Evolutionary conservation across 64 coral and sea anemone species (phyloP), one percentile per base, ranked within the genome.

Genomic region (Hydrozoanthus tunicans): DNA sequence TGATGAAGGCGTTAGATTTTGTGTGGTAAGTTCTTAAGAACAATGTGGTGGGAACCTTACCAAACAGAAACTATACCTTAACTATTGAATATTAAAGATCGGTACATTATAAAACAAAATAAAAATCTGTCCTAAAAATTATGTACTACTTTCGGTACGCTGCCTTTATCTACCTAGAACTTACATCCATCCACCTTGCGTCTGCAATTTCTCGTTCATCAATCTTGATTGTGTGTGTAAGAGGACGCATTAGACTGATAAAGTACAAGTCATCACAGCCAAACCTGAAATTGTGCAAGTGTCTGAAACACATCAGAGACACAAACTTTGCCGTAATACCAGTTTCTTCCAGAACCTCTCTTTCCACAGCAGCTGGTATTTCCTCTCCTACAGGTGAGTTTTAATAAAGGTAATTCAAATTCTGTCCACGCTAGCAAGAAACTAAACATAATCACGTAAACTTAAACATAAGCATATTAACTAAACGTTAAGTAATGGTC

Each of bases 111-210:
- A 43, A 2, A 43, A 43, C 32, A 43, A 43, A 43, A 43, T 43
- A 43, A 0, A 43, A 43, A 43, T 43, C 32, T 43, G 32, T 43
- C 32, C 32, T 1, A 43, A 43, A 43, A 43, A 43, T 43, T 43
- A 43, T 43, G 32, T 43, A 43, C 32, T 43, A 43, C 32, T 2
- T 1, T 43, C 32, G 32, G 32, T 43, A 43, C 32, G 32, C 32
- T 1, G 32, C 32, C 2, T 43, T 43, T 43, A 43, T 43, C 32
- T 43, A 43, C 32, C 32, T 43, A 43, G 9, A 14, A 84, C 80
- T 96, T 82, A 96, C 95, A 81, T 96, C 81, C 92, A 96, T 96
- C 95, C 92, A 96, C 58, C 80, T 93, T 20, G 95, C 95, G 91
- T 91, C 95, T 25, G 67, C 76, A 64, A 96, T 93, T 89, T 96